Base-by-base conservation (phyloP, 2,113 vertebrate species). In the Sporophila hypoxantha region DNA sequence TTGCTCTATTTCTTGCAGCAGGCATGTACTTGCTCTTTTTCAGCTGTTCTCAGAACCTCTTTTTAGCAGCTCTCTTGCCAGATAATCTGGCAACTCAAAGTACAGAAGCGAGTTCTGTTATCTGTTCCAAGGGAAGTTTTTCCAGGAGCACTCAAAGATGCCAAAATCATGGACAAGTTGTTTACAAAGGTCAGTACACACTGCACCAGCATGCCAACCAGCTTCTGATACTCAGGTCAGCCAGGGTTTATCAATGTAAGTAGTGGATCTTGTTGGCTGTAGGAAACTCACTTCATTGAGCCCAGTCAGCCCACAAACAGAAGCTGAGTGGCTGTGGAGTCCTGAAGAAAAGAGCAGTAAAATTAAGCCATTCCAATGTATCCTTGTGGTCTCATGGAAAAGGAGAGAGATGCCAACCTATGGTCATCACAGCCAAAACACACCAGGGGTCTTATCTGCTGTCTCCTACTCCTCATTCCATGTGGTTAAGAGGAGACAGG, bases 51-150 rank as follows among this genome's bases (percentile, higher is more conserved):
- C 9, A 5, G 49, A 88, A 77, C 68, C 34, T 87, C 82, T 78
- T 87, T 83, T 82, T 85, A 90, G 69, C 73, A 85, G 53, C 23
- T 88, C 39, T 81, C 83, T 81, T 88, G 90, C 67, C 86, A 84
- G 64, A 87, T 78, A 92, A 93, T 91, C 79, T 83, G 69, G 69
- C 74, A 87, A 76, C 62, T 89, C 74, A 78, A 87, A 85, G 70
- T 46, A 68, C 86, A 88, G 77, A 64, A 78, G 60, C 0, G 0
- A 81, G 46, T 87, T 76, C 67, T 55, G 36, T 64, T 91, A 29
- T 80, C 66, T 73, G 41, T 89, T 93, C 59, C 80, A 91, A 92
- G 52, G 27, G 11, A 85, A 88, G 29, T 87, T 92, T 85, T 85
- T 80, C 73, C 76, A 85, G 50, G 46, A 65, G 32, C 37, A 47